A percentile compares a stretch with the other conserved stretches of the same genome.
phyloP scores from a whole-genome alignment of 2,888 invertebrate species.

The Anarsia innoxiella region DNA sequence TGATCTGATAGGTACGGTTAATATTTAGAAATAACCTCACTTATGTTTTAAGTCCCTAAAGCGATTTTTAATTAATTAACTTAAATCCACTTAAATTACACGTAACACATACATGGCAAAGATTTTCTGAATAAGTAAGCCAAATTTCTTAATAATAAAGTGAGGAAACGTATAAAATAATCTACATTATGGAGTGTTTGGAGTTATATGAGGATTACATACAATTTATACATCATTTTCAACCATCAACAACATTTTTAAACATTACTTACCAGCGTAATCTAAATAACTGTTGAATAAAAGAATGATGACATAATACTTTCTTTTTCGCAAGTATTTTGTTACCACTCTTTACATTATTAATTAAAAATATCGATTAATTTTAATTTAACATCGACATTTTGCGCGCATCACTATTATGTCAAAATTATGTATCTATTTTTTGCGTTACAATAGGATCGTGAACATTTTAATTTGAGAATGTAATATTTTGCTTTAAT shows the following conservation, averaged over 20 bases:
- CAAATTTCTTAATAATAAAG: conserved; percentile 35
- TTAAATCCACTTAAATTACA: too few relatives aligned
- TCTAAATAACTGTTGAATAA: too few relatives aligned
- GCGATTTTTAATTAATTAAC: too few relatives aligned
- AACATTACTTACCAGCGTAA: conserved; percentile 31
- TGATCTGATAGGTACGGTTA: too few relatives aligned
- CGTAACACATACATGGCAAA: conserved; percentile 10
- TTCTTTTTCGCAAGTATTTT: conserved; percentile 4
- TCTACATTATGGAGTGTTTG: conserved; percentile 45
- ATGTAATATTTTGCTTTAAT: too few relatives aligned
- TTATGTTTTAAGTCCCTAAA: too few relatives aligned
- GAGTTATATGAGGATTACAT: conserved; percentile 57
- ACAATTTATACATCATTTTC: conserved; percentile 52
- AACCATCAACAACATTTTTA: conserved; percentile 63
- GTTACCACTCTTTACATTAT: conserved; percentile 4
- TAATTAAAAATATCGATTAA: conserved; percentile 6
- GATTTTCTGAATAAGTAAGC: conserved; percentile 40
- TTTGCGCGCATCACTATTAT: conserved; percentile 16
- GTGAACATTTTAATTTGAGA: conserved; percentile 25
- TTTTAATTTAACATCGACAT: conserved; percentile 17
- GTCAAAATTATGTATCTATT: neutral
- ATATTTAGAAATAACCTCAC: too few relatives aligned
- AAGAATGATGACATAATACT: too few relatives aligned
- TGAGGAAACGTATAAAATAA: conserved; percentile 5
- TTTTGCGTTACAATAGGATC: too few relatives aligned